A percentile compares a stretch with the other conserved stretches of the same genome.
Evolutionary conservation across 2,888 invertebrate genomes (phyloP).

Genomic region (Agonopterix heracliana): DNA sequence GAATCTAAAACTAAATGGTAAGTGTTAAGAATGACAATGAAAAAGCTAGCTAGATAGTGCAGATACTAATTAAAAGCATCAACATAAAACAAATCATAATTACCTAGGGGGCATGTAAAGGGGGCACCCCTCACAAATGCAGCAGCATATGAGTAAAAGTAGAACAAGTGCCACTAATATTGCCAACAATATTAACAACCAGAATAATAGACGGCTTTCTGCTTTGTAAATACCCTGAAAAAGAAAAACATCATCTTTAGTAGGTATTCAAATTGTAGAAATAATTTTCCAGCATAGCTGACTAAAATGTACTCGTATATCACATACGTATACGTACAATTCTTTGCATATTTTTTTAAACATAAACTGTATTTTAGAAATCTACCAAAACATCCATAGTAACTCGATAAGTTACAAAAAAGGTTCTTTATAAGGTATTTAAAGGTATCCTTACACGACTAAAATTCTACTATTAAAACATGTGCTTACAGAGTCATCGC

Average conservation of each 20-base stretch:
- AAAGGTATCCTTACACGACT: too few relatives aligned
- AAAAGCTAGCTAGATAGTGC: not conserved
- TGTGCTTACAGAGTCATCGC: constrained; percentile 47
- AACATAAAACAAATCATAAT: constrained; percentile 16
- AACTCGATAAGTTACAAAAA: too few relatives aligned
- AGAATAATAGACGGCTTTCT: constrained; percentile 83
- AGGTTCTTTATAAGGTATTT: too few relatives aligned
- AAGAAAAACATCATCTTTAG: constrained; percentile 12
- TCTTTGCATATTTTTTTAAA: too few relatives aligned
- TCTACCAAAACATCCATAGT: too few relatives aligned
- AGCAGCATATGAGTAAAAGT: constrained; percentile 85
- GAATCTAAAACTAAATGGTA: not conserved
- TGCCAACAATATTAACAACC: constrained; percentile 86
- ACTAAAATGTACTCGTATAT: too few relatives aligned
- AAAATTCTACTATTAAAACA: not conserved
- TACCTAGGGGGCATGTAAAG: constrained; percentile 86
- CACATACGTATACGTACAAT: too few relatives aligned
- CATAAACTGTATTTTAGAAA: too few relatives aligned
- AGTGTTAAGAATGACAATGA: not conserved
- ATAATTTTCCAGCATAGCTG: not conserved
- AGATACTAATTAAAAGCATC: not conserved
- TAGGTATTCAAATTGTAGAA: not conserved
- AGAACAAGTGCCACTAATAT: constrained; percentile 84
- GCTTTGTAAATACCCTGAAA: constrained; percentile 83
- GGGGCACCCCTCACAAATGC: constrained; percentile 91